Evolutionary conservation across 2,797 vertebrate species (phyloP), one percentile per base, ranked within the genome.

Genomic region (Pitangus sulphuratus): DNA sequence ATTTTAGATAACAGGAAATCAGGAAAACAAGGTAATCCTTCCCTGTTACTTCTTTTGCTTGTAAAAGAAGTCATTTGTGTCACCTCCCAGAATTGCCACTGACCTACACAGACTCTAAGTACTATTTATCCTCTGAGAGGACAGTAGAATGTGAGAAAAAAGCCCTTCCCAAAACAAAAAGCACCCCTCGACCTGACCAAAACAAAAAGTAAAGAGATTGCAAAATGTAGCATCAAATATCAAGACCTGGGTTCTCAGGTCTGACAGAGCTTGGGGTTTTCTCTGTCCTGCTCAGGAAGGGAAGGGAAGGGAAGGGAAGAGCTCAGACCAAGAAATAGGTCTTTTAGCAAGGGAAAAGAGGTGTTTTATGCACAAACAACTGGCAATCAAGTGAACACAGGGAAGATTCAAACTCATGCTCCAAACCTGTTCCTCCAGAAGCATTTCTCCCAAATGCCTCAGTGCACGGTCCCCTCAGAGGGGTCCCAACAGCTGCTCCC

Each of bases 1-100:
- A 87, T 86, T 78, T 88, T 65, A 91, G 62, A 82, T 48, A 76
- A 15, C 58, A 91, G 83, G 78, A 94, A 79, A 85, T 68, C 33
- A 91, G 84, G 70, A 87, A 90, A 64, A 40, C 58, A 64, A 70
- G 30, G 48, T 39, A 35, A 77, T 35, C 40, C 31, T 69, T 74
- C 83, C 54, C 40, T 17, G 53, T 80, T 74, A 24, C 15, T 31
- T 77, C 82, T 78, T 84, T 81, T 15, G 76, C 45, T 72, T 33
- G 12, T 30, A 10, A 47, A 82, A 90, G 64, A 90, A 84, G 44
- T 17, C 40, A 57, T 68, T 58, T 11, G 20, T 33, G 51, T 84
- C 40, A 33, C 54, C 62, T 53, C 76, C 53, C 57, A 64, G 77
- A 64, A 56, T 9, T 69, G 88, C 81, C 83, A 84, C 71, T 79